phyloP scores from a whole-genome alignment of 2,888 invertebrate species.

The Synergus japonicus region DNA sequence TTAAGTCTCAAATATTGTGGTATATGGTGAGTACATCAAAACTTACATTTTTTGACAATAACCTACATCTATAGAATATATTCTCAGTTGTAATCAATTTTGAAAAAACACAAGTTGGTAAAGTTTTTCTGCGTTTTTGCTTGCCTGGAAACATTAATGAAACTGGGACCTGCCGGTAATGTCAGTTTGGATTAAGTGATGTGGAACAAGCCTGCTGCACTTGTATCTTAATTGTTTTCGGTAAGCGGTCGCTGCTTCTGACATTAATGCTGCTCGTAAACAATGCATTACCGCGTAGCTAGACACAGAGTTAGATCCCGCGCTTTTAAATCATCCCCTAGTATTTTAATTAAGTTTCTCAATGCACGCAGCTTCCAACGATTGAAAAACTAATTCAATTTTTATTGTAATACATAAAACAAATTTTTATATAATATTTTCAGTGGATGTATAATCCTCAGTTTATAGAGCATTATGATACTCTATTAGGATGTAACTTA shows the following conservation, averaged over 20 bases:
- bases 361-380: neutral
- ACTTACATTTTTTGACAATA: too few species aligned
- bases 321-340: neutral
- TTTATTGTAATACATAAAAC: neutral
- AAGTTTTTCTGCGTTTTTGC: neutral
- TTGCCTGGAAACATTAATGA: neutral
- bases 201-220: slow-evolving; percentile 53
- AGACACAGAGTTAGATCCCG: neutral
- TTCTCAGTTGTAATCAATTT: too few species aligned
- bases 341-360: neutral
- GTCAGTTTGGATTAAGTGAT: slow-evolving; percentile 44
- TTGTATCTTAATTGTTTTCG: slow-evolving; percentile 66
- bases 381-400: neutral
- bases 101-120: neutral
- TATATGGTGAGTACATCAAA: too few species aligned
- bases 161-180: slow-evolving; percentile 3
- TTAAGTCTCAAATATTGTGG: too few species aligned
- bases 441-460: neutral
- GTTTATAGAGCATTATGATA: neutral
- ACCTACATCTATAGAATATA: neutral
- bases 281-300: slow-evolving; percentile 58
- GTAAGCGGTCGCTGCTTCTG: slow-evolving; percentile 57
- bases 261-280: slow-evolving; percentile 66
- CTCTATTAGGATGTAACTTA: too few species aligned
- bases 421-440: neutral